Conservation (phyloP, 2,797 vertebrate species). For the Iguana delicatissima region DNA sequence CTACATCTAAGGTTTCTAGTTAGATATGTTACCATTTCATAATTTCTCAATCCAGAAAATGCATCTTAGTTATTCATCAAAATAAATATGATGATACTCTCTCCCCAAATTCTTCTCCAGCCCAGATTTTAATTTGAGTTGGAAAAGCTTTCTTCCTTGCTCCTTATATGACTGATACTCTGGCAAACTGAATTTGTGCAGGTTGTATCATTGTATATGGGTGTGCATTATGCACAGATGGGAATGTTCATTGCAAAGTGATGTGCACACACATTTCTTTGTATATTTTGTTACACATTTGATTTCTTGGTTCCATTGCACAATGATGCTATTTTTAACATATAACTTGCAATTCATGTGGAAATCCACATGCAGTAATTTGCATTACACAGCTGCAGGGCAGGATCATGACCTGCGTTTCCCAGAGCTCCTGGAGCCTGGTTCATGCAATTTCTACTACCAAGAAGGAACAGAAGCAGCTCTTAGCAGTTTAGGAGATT, state of each 20-base stretch:
- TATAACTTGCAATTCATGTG: no score
- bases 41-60: not conserved
- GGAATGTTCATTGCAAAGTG: no score
- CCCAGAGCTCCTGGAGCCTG: not conserved
- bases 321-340: no score
- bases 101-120: not conserved
- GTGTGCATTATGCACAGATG: no score
- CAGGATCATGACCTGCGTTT: not conserved
- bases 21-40: not conserved
- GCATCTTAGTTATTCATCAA: not conserved
- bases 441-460: not conserved
- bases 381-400: no score
- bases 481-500: not conserved
- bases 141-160: not conserved
- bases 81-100: not conserved
- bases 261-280: no score
- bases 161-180: not conserved
- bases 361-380: no score
- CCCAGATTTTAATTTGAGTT: slow-evolving; percentile 21
- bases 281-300: no score
- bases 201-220: no score
- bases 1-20: not conserved
- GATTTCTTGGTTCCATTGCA: no score
- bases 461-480: no score
- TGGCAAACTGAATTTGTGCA: not conserved